phyloP scores from a whole-genome alignment of 1,140 invertebrate species.

The Camponotus vicinus region DNA sequence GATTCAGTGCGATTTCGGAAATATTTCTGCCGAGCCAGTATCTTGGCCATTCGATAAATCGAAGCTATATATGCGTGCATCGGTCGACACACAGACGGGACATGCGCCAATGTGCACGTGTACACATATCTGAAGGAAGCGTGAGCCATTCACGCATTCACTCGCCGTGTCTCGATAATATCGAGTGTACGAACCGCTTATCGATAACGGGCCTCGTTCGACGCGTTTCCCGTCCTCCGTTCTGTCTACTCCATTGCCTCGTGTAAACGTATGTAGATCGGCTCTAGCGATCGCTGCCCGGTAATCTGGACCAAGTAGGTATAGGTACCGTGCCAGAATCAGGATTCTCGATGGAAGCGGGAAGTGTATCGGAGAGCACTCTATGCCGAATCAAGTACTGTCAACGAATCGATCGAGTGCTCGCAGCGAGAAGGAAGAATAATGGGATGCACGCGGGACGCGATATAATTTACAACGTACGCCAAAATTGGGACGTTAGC shows the following conservation, averaged over 20 bases:
- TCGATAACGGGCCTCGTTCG: conserved; percentile 67
- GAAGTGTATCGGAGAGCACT: conserved; percentile 61
- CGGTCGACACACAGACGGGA: background rate
- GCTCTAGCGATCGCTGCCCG: conserved; percentile 64
- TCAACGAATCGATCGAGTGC: conserved; percentile 51
- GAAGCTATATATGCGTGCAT: background rate
- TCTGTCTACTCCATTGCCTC: conserved; percentile 58
- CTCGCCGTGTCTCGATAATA: conserved; percentile 63
- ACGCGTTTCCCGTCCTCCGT: conserved; percentile 29
- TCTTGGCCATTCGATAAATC: conserved; percentile 45
- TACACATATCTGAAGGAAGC: conserved; percentile 26
- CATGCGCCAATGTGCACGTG: background rate
- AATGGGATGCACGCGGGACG: conserved; percentile 29
- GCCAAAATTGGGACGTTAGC: conserved; percentile 25
- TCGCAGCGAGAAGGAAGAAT: conserved; percentile 53
- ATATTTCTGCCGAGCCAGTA: conserved; percentile 39
- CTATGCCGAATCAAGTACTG: conserved; percentile 48
- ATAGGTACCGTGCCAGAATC: conserved; percentile 64
- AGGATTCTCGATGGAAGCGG: conserved; percentile 61
- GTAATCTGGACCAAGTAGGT: conserved; percentile 67
- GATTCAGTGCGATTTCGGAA: conserved; percentile 36
- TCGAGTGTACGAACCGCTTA: conserved; percentile 60
- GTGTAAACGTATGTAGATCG: conserved; percentile 65
- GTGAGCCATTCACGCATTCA: conserved; percentile 24
- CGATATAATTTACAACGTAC: conserved; percentile 36